Conservation (phyloP, 1,140 invertebrate species). For the Pseudobourletiella spinata region DNA sequence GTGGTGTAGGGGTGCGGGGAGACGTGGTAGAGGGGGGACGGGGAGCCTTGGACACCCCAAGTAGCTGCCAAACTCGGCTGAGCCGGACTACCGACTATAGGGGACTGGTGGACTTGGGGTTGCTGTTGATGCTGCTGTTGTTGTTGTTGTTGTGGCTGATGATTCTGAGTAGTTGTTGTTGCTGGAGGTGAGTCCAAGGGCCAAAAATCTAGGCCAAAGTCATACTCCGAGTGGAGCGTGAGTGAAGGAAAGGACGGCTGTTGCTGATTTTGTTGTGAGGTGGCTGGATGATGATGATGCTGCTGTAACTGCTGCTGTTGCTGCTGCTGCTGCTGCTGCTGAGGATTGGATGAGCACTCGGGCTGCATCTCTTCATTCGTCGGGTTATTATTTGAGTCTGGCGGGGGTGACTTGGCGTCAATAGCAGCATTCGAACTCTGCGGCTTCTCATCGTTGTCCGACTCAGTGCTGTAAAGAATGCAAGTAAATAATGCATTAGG, state of each 20-base stretch:
- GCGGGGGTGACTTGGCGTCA: slow-evolving; percentile 11
- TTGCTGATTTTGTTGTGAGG: slow-evolving; percentile 1
- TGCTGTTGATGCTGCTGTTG: background rate
- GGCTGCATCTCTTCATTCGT: slow-evolving; percentile 9
- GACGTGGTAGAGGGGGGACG: background rate
- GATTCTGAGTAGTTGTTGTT: background rate
- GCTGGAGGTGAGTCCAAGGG: slow-evolving; percentile 14
- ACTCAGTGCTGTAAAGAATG: slow-evolving; percentile 3
- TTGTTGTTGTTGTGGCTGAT: background rate
- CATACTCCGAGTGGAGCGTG: slow-evolving; percentile 11
- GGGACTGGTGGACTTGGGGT: slow-evolving; percentile 2
- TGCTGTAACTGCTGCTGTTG: slow-evolving; percentile 14
- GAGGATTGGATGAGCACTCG: background rate
- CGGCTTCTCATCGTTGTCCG: slow-evolving; percentile 13
- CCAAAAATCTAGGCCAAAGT: slow-evolving; percentile 18
- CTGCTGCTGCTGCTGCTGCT: slow-evolving; percentile 12
- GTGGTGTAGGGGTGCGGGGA: slow-evolving; percentile 3
- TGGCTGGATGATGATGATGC: too few relatives aligned
- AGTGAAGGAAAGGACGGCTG: slow-evolving; percentile 13
- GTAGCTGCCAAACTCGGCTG: slow-evolving; percentile 24
- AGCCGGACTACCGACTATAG: slow-evolving; percentile 8
- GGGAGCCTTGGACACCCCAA: slow-evolving; percentile 24
- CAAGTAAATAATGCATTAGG: slow-evolving; percentile 4
- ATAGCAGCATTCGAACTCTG: background rate
- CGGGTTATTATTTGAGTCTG: slow-evolving; percentile 16